Evolutionary conservation across 2,113 vertebrate species (phyloP), one percentile per base, ranked within the genome.

Genomic region (Varanus komodoensis): DNA sequence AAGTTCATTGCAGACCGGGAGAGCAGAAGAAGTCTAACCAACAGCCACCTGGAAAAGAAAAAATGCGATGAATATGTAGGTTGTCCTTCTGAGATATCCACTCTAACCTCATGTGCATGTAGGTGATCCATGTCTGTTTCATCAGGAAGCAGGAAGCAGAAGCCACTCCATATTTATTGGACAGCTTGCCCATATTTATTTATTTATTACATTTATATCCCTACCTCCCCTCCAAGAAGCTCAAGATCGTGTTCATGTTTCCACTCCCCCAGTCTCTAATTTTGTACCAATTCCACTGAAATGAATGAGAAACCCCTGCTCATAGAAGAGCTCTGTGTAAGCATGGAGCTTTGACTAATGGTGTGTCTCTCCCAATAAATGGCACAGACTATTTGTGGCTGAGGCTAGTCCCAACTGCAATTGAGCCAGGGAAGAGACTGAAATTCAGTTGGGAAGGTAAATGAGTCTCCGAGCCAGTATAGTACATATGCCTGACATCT

Each of bases 1-100:
- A 98, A 98, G 82, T 98, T 97, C 95, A 97, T 97, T 96, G 97
- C 96, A 27, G 97, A 97, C 67, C 96, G 97, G 19, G 98, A 98
- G 94, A 98, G 97, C 91, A 97, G 97, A 96, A 96, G 96, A 95
- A 97, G 97, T 92, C 97, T 97, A 88, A 97, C 97, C 7, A 98
- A 97, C 94, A 97, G 97, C 89, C 96, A 97, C 85, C 90, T 97
- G 94, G 97, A 98, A 93, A 97, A 97, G 95, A 97, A 97, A 95
- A 97, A 97, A 93, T 97, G 97, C 0, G 97, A 98, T 88, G 97
- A 98, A 91, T 97, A 98, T 86, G 97, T 98, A 97, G 97, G 98
- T 97, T 19, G 6, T 15, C n/a, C 27, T 67, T 19, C 32, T 27
- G 21, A 57, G 3, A 27, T 7, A 14, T 61, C 67, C 57, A 48